phyloP scores from a whole-genome alignment of 2,797 vertebrate species.

The Lutjanus argentimaculatus region DNA sequence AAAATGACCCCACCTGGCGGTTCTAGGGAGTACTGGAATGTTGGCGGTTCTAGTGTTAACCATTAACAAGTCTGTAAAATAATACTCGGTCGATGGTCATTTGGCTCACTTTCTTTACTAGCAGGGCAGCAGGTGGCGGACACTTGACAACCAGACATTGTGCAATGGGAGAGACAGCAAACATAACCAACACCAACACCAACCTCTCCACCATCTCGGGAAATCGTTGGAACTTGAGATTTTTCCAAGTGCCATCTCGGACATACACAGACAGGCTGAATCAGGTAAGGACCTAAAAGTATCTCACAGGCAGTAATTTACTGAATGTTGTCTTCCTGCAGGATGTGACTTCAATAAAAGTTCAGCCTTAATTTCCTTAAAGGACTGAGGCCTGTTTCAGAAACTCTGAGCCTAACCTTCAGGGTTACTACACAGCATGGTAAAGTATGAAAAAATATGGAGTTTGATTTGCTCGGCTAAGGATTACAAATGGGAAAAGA shows the following conservation, averaged over 20 bases:
- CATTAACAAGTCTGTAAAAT: neutral
- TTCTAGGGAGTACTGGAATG: too few species aligned
- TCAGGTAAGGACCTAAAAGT: constrained; percentile 61
- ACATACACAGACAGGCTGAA: constrained; percentile 36
- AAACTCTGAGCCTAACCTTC: too few species aligned
- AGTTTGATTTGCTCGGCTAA: too few species aligned
- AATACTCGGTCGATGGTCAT: neutral
- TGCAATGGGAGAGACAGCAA: constrained; percentile 75
- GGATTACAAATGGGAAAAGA: too few species aligned
- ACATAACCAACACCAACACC: constrained; percentile 57
- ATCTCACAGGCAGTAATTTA: constrained; percentile 1
- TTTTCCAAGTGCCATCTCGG: constrained; percentile 40
- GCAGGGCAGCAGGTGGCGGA: constrained; percentile 90
- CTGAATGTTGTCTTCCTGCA: neutral
- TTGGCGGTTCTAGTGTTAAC: too few species aligned
- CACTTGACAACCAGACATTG: constrained; percentile 81
- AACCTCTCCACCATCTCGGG: constrained; percentile 27
- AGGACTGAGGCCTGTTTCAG: too few species aligned
- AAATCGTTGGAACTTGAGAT: constrained; percentile 31
- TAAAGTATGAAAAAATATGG: too few species aligned
- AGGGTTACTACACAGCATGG: too few species aligned
- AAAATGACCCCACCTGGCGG: too few species aligned
- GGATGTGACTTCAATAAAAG: neutral
- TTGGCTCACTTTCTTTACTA: constrained; percentile 39
- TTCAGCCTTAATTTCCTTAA: neutral